Evolutionary conservation across 1,140 invertebrate genomes (phyloP).

Genomic region (Pinna nobilis): DNA sequence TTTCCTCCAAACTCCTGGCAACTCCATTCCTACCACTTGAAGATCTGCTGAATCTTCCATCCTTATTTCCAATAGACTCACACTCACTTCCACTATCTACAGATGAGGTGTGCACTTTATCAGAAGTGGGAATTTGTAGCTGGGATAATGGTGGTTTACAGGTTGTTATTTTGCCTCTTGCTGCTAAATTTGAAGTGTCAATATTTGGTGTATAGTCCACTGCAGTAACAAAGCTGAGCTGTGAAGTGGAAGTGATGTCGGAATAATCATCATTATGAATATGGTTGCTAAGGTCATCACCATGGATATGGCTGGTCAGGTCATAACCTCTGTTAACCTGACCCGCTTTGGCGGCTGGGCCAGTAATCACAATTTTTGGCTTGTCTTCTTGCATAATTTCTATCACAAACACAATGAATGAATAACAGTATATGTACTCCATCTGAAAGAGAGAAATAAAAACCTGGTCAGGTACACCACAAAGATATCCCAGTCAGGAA

Average conservation of each 20-base stretch:
- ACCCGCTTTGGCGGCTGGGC: slow-evolving; percentile 32
- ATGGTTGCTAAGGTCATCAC: slow-evolving; percentile 25
- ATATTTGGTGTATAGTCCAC: not conserved
- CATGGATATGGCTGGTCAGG: slow-evolving; percentile 11
- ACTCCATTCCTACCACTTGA: not conserved
- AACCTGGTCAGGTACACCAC: not conserved
- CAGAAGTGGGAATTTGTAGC: slow-evolving; percentile 29
- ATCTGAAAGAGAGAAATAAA: slow-evolving; percentile 17
- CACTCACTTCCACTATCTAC: slow-evolving; percentile 5
- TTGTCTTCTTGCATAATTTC: slow-evolving; percentile 50
- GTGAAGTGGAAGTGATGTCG: slow-evolving; percentile 18
- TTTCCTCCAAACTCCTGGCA: slow-evolving; percentile 2
- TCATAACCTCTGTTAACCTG: slow-evolving; percentile 40
- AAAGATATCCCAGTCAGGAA: not conserved
- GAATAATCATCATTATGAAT: slow-evolving; percentile 6
- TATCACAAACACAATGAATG: slow-evolving; percentile 36
- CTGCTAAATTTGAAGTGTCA: slow-evolving; percentile 32
- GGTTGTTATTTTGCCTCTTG: slow-evolving; percentile 34
- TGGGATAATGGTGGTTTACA: slow-evolving; percentile 28
- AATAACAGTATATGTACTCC: slow-evolving; percentile 42
- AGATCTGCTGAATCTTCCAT: not conserved
- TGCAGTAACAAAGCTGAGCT: slow-evolving; percentile 30
- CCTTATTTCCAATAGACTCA: not conserved
- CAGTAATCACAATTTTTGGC: slow-evolving; percentile 48
- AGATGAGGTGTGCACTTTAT: slow-evolving; percentile 18